Evolutionary conservation across 2,797 vertebrate species (phyloP), one percentile per base, ranked within the genome.

Genomic region (Chrosomus eos): DNA sequence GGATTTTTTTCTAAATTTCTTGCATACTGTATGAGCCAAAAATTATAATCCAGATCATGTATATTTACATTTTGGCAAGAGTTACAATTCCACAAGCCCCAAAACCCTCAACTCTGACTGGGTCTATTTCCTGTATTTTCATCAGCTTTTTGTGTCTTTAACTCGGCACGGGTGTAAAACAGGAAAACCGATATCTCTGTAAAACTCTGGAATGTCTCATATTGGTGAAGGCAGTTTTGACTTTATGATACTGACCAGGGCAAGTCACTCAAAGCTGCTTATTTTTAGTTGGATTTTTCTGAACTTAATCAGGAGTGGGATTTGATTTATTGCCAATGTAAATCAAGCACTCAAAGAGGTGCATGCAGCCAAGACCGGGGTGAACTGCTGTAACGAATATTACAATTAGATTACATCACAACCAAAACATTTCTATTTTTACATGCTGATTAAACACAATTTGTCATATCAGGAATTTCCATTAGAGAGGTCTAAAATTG

Each of bases 361-460:
- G 90, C 85, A 87, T 88, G 81, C 88, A 90, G 87, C 86, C 85
- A 88, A 86, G 87, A 90, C 90, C 79, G 36, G 85, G 84, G 62
- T 86, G 90, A 91, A 45, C 33, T 51, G 33, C 91, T 92, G 70
- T 90, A 89, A 86, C 86, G 87, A 88, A 89, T 90, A 88, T 89
- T 88, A 91, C 88, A 89, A 88, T 60, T 60, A 89, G 90, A 93
- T 94, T 93, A 95, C 93, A 94, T 93, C 93, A 95, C 88, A 83
- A 78, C 81, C 86, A 89, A 94, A 93, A 92, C 89, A 94, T 93
- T 91, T 93, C 92, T 95, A 94, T 94, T 95, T 94, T 94, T 94
- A 93, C 83, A 76, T 74, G 75, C 6, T 51, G 87, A 90, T 89
- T 87, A 84, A 60, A 80, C 38, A 78, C 85, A 88, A 89, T 92